phyloP scores from a whole-genome alignment of 2,888 invertebrate species.

The Tenthredo notha region DNA sequence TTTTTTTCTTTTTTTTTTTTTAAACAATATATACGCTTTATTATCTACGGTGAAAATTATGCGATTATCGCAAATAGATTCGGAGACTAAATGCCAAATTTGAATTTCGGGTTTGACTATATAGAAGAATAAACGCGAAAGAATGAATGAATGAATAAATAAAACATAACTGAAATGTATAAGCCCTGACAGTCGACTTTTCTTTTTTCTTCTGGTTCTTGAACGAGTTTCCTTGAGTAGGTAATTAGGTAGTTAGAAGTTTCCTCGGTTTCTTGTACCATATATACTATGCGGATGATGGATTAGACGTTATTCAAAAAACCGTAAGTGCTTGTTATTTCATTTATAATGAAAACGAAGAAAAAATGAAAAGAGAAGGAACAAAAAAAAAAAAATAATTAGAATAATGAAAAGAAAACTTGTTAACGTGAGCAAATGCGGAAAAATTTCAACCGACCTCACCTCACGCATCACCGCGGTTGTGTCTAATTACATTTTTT shows the following conservation, averaged over 20 bases:
- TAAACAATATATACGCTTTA: neutral
- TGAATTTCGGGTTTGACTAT: neutral
- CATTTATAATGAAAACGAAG: neutral
- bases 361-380: neutral
- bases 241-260: neutral
- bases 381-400: neutral
- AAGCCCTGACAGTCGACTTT: neutral
- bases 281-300: neutral
- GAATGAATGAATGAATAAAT: neutral
- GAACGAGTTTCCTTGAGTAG: neutral
- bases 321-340: neutral
- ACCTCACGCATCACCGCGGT: slow-evolving; percentile 1
- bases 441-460: neutral
- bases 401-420: neutral
- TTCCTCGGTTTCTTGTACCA: neutral
- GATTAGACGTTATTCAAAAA: neutral
- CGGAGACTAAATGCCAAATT: neutral
- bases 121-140: neutral
- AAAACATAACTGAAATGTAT: neutral
- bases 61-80: neutral
- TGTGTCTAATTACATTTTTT: slow-evolving; percentile 17
- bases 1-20: no score
- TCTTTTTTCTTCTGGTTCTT: neutral
- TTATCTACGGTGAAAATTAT: neutral
- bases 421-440: neutral